A percentile compares a stretch with the other conserved stretches of the same genome.
Conservation (phyloP, 2,113 vertebrate species). For the Siniperca knerii region DNA sequence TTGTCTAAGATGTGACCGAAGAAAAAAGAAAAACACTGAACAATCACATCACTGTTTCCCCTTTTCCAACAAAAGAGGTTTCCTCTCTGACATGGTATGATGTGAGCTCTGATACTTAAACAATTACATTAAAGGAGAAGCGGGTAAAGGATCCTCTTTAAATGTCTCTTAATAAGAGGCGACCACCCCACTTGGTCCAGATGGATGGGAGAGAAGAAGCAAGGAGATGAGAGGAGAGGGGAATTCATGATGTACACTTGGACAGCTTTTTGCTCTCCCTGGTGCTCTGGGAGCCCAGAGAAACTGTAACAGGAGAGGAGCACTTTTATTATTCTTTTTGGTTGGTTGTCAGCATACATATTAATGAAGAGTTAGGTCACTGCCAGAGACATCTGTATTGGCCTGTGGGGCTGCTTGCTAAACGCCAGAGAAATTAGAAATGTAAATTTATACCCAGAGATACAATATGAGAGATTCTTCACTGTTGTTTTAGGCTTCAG, state of each 20-base stretch:
- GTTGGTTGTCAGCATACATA: constrained; percentile 82
- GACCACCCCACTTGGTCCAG: constrained; percentile 71
- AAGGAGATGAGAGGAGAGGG: constrained; percentile 48
- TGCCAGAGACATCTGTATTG: constrained; percentile 83
- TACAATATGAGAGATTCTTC: constrained; percentile 77
- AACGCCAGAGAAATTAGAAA: constrained; percentile 81
- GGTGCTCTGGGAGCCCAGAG: constrained; percentile 52
- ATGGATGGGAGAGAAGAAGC: constrained; percentile 50
- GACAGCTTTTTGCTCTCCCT: constrained; percentile 52
- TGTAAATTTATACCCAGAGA: constrained; percentile 82
- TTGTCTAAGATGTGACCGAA: constrained; percentile 83
- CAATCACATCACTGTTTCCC: constrained; percentile 80
- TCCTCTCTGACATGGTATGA: constrained; percentile 70
- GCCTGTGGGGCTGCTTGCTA: constrained; percentile 73
- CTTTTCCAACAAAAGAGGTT: constrained; percentile 70
- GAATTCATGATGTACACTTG: constrained; percentile 64
- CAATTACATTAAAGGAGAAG: constrained; percentile 76
- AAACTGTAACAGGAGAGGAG: constrained; percentile 73
- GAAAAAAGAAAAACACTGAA: constrained; percentile 65
- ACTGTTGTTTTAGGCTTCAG: constrained; percentile 76
- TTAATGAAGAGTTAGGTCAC: constrained; percentile 84
- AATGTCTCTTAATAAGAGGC: constrained; percentile 71
- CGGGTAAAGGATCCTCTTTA: constrained; percentile 70
- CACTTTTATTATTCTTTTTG: constrained; percentile 79
- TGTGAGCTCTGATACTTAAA: constrained; percentile 77